A percentile compares a stretch with the other conserved stretches of the same genome.
Conservation (phyloP, 2,888 invertebrate species). For the Taenaris catops region DNA sequence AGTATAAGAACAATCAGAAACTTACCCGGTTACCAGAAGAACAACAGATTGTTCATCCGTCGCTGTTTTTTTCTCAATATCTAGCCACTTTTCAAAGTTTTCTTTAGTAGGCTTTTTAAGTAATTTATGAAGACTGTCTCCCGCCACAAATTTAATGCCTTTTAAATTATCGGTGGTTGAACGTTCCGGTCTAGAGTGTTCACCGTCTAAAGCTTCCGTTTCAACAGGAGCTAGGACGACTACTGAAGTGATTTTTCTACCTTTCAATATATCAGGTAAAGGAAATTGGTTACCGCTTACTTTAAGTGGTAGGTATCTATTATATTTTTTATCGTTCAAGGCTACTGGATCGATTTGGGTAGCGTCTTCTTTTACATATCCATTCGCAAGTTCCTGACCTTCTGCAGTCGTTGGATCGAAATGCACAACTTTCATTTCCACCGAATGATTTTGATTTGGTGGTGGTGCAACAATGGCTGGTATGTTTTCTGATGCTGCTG, state of each 20-base stretch:
- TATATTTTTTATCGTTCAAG: constrained; percentile 87
- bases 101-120: constrained; percentile 87
- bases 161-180: constrained; percentile 79
- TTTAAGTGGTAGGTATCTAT: constrained; percentile 91
- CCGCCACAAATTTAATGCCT: constrained; percentile 86
- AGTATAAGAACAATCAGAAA: constrained; percentile 1
- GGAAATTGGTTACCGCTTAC: constrained; percentile 92
- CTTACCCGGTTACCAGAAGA: constrained; percentile 90
- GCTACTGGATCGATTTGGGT: constrained; percentile 87
- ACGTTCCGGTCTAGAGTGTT: constrained; percentile 74
- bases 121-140: constrained; percentile 86
- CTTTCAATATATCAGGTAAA: constrained; percentile 87
- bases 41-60: constrained; percentile 90
- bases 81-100: constrained; percentile 90
- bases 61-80: constrained; percentile 86
- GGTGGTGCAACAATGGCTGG: constrained; percentile 53
- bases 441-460: constrained; percentile 70
- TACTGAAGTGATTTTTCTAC: constrained; percentile 90
- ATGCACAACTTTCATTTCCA: constrained; percentile 92
- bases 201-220: constrained; percentile 80
- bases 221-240: constrained; percentile 92
- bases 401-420: constrained; percentile 88
- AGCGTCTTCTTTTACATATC: constrained; percentile 86
- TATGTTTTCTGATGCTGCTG: constrained; percentile 77
- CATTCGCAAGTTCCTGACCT: constrained; percentile 84